Evolutionary conservation across 1,140 invertebrate species (phyloP), one percentile per base, ranked within the genome.

Genomic region (Heliconius hewitsoni): DNA sequence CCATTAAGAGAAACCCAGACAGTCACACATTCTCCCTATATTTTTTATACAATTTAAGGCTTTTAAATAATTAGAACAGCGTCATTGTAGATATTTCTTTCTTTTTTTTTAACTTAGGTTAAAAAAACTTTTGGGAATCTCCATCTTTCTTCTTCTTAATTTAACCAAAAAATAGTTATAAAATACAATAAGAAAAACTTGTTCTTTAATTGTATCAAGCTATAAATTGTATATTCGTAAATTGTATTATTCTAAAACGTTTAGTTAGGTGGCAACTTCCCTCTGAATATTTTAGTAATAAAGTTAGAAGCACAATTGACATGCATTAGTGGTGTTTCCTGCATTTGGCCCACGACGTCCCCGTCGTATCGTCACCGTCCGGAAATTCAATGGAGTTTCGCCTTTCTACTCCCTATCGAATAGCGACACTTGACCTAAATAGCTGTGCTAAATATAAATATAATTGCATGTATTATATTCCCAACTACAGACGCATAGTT

Each of bases 271-370:
- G 42, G 30, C 50, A 70, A 71, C 34, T 57, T 80, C 70, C 70
- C 60, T 77, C 34, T 74, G 57, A 82, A 79, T 77, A 79, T 82
- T 83, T 83, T 46, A 74, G 81, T 87, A 87, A 90, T 85, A 84
- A 86, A 86, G 87, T 89, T 84, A 88, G 83, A 84, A 85, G 83
- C 81, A 87, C 91, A 92, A 93, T 91, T 91, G 91, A 90, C 89
- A 90, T 92, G 91, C 90, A 92, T 93, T 93, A 92, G 85, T 86
- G 83, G 87, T 89, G 90, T 91, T 91, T 92, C 91, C 90, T 88
- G 83, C 85, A 81, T 80, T 76, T 73, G 60, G 60, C 60, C 60
- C 60, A 27, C 60, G 60, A 66, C 60, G 23, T 66, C 60, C 27
- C 60, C 60, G 60, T 66, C 60, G 60, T 83, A 83, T 92, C 87